These are phyloP conservation scores for Polyommatus iphigenia DNA, from an alignment of 2,888 invertebrate species.

Conservation along the genomic window DNA sequence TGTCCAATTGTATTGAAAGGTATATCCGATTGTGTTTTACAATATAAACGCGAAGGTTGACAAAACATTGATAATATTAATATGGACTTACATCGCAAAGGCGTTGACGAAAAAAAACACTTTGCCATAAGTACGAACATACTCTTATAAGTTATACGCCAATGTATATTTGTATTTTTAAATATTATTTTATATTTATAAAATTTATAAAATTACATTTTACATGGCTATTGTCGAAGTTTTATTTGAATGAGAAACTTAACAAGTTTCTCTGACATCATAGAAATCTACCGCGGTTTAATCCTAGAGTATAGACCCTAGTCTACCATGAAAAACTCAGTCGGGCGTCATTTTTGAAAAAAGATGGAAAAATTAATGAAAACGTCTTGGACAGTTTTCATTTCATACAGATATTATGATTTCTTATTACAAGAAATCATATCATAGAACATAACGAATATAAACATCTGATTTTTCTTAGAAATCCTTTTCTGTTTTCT, in stretches of 20 bases:
- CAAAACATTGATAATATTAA: neutral
- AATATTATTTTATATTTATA: too few relatives aligned
- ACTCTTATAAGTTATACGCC: too few relatives aligned
- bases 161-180: too few relatives aligned
- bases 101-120: neutral
- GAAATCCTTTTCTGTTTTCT: neutral
- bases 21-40: slow-evolving; percentile 21
- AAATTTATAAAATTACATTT: too few relatives aligned
- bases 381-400: neutral
- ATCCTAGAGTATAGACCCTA: neutral
- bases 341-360: neutral
- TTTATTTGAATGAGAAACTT: neutral
- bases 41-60: slow-evolving; percentile 23
- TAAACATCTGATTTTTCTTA: neutral
- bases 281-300: neutral
- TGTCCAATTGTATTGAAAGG: slow-evolving; percentile 59
- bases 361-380: neutral
- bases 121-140: too few relatives aligned
- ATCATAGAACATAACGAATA: neutral
- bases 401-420: neutral
- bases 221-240: neutral
- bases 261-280: neutral
- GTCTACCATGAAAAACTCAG: neutral
- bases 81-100: neutral
- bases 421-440: neutral